Percentiles rank a stretch among this genome's conserved stretches.
Evolutionary conservation across 2,888 invertebrate species (phyloP).

Genomic region (Eueremaeus valkanovi): DNA sequence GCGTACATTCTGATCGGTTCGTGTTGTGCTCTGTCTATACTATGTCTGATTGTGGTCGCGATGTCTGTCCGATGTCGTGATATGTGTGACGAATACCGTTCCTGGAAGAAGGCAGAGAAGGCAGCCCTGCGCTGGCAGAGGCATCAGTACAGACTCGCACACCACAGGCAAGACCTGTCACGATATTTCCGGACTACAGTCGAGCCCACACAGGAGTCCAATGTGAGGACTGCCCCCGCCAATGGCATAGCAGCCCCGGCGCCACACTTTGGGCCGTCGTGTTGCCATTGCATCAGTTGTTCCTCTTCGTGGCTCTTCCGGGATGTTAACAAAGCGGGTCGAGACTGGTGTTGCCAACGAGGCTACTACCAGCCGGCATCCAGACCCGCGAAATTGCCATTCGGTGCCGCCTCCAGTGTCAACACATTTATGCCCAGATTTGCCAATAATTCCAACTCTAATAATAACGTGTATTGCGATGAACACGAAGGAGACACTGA

Average conservation of each 20-base stretch:
- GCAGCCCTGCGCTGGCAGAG: constrained; percentile 41
- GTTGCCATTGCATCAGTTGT: constrained; percentile 41
- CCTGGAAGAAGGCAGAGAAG: constrained; percentile 43
- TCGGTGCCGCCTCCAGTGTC: constrained; percentile 43
- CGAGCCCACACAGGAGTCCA: neutral
- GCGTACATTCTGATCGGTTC: constrained; percentile 43
- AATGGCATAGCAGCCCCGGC: constrained; percentile 2
- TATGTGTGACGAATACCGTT: constrained; percentile 44
- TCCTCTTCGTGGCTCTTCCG: constrained; percentile 41
- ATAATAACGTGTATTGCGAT: constrained; percentile 16
- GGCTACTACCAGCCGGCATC: constrained; percentile 42
- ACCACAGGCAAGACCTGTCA: constrained; percentile 30
- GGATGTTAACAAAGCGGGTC: constrained; percentile 26
- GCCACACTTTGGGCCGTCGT: constrained; percentile 19
- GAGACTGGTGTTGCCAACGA: constrained; percentile 41
- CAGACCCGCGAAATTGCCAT: constrained; percentile 42
- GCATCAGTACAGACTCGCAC: constrained; percentile 33
- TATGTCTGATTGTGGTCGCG: constrained; percentile 43
- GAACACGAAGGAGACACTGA: constrained; percentile 14
- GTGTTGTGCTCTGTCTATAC: constrained; percentile 43
- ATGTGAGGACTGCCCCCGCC: neutral
- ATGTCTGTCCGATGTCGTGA: constrained; percentile 43
- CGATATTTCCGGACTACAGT: constrained; percentile 38
- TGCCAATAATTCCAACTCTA: neutral
- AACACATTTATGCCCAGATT: constrained; percentile 41